phyloP scores from a whole-genome alignment of 1,140 invertebrate species.

The Caenorhabditis tropicalis region DNA sequence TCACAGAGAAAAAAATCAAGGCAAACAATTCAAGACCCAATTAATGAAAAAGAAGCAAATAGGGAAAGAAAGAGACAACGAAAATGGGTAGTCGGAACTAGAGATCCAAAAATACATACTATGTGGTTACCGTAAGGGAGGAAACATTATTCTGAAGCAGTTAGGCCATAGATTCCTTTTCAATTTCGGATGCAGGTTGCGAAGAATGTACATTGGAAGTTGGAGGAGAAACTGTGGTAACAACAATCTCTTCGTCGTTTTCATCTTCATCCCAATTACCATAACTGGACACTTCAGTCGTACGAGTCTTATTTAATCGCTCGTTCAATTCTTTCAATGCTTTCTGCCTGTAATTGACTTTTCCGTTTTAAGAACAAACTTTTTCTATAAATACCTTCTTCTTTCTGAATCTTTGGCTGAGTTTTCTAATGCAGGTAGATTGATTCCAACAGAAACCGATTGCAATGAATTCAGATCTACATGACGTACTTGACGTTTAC shows the following conservation, averaged over 20 bases:
- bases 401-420: constrained; percentile 57
- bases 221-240: neutral
- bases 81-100: constrained; percentile 12
- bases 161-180: neutral
- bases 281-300: neutral
- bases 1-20: neutral
- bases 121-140: neutral
- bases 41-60: neutral
- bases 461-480: constrained; percentile 56
- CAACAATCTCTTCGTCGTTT: neutral
- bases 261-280: constrained; percentile 49
- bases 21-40: neutral
- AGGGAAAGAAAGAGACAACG: neutral
- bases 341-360: constrained; percentile 56
- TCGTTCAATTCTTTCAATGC: constrained; percentile 60
- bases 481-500: constrained; percentile 56
- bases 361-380: too few species aligned
- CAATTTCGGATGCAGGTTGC: neutral
- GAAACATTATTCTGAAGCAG: neutral
- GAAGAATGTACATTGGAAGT: constrained; percentile 5
- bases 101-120: constrained; percentile 45
- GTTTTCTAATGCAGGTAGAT: constrained; percentile 44
- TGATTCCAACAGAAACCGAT: constrained; percentile 50
- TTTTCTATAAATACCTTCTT: constrained; percentile 54
- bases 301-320: constrained; percentile 50